phyloP scores from a whole-genome alignment of 2,797 vertebrate genomes.

The Heterohyrax brucei region DNA sequence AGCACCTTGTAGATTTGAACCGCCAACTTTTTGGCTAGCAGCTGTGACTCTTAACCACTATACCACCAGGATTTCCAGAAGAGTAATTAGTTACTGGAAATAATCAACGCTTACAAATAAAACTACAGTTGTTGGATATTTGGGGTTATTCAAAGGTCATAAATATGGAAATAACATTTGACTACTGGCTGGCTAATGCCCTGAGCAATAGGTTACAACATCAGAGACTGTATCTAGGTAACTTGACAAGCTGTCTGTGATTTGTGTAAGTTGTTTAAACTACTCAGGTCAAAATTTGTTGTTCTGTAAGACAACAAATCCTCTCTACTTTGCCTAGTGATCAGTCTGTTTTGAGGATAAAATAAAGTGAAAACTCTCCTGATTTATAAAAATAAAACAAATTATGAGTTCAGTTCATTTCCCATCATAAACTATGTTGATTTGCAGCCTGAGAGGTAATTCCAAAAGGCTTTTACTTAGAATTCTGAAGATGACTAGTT shows the following conservation, averaged over 20 bases:
- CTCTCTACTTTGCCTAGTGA: background rate
- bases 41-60: too few relatives aligned
- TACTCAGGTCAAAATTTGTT: slow-evolving; percentile 4
- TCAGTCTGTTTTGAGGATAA: background rate
- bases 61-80: too few relatives aligned
- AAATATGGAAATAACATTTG: slow-evolving; percentile 15
- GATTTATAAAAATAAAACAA: background rate
- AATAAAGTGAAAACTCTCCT: slow-evolving; percentile 5
- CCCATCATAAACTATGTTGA: slow-evolving; percentile 30
- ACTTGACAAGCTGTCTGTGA: background rate
- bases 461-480: background rate
- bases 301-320: slow-evolving; percentile 45
- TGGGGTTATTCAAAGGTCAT: background rate
- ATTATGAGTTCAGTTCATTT: slow-evolving; percentile 23
- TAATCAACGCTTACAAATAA: slow-evolving; percentile 46
- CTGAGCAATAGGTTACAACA: background rate
- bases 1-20: too few relatives aligned
- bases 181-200: background rate
- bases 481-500: background rate
- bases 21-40: too few relatives aligned
- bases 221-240: slow-evolving; percentile 15
- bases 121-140: slow-evolving; percentile 4
- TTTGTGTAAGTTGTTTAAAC: background rate
- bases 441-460: background rate
- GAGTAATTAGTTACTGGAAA: background rate